Evolutionary conservation across 2,113 vertebrate species (phyloP), one percentile per base, ranked within the genome.

Genomic region (Laticauda laticaudata): DNA sequence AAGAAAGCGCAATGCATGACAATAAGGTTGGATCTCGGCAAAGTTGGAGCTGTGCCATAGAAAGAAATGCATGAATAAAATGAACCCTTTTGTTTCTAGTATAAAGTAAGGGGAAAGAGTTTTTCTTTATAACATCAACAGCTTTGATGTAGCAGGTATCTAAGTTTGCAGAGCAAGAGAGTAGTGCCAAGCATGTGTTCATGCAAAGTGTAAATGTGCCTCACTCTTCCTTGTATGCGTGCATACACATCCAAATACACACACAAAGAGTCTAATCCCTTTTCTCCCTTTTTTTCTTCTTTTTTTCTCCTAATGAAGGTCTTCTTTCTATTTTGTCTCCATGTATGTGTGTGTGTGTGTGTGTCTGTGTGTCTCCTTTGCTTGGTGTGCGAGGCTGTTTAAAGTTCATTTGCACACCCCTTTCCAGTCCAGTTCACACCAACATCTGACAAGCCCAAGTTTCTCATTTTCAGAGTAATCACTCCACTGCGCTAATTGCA

Each of bases 401-500:
- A 96, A 94, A 94, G 95, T 97, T 97, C 98, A 97, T 97, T 98
- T 98, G 97, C 96, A 97, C 96, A 97, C 97, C 97, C 96, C 97
- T 98, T 98, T 98, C 98, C 98, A 98, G 97, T 98, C 97, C 97
- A 97, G 97, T 98, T 98, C 98, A 98, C 97, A 95, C 98, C 95
- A 97, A 97, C 98, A 98, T 98, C 98, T 98, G 98, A 98, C 98
- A 98, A 97, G 97, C 97, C 98, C 97, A 97, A 98, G 97, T 96
- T 98, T 98, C 98, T 99, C 99, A 98, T 98, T 98, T 98, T 98
- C 98, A 98, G 98, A 98, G 98, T 98, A 98, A 98, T 98, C 98
- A 98, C 98, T 98, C 98, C 98, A 98, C 98, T 98, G 98, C 98
- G 98, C 98, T 99, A 99, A 99, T 99, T 99, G 99, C 98, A 99